Evolutionary conservation across 2,113 vertebrate species (phyloP), one percentile per base, ranked within the genome.

Genomic region (Glaucidium brasilianum): DNA sequence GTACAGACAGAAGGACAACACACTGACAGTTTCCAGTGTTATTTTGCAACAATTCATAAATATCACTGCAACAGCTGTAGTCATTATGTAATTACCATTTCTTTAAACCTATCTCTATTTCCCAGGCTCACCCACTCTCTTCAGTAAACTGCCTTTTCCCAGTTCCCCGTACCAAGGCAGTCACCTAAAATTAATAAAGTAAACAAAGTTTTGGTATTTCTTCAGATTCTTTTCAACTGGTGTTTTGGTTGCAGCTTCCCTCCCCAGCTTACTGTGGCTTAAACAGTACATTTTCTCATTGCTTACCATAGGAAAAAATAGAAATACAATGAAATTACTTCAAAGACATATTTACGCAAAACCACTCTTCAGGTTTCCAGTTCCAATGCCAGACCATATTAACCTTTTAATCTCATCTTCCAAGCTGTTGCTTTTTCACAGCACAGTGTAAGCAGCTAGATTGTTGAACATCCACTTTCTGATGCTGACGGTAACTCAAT

Each of bases 331-430:
- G 35, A 94, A 85, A 90, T 72, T 77, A 82, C 68, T 92, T 92
- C 81, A 96, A 94, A 97, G 85, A 45, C 34, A 60, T 67, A 68
- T 66, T 78, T 94, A 93, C 37, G 68, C 25, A 89, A 53, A 91
- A 88, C 29, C 45, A 10, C 32, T 67, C 83, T 94, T 94, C 85
- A 45, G 77, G 71, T 71, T 95, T 94, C 45, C 69, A 85, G 64
- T 82, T 95, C 66, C 85, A 90, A 30, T 17, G 60, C 58, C 47
- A 91, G 53, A 29, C 7, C 35, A n/a, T 47, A 85, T 59, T 75
- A 80, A 76, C 78, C 83, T 77, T 73, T 81, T 69, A 43, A 93
- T 23, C 63, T 77, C 59, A 32, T 59, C 80, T 84, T 77, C 84
- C 4, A 0, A n/a, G 35, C 52, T 55, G 47, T 14, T 83, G 56